Percentiles rank a stretch among this genome's conserved stretches.
phyloP scores from a whole-genome alignment of 2,888 invertebrate genomes.

The Apeira syringaria region DNA sequence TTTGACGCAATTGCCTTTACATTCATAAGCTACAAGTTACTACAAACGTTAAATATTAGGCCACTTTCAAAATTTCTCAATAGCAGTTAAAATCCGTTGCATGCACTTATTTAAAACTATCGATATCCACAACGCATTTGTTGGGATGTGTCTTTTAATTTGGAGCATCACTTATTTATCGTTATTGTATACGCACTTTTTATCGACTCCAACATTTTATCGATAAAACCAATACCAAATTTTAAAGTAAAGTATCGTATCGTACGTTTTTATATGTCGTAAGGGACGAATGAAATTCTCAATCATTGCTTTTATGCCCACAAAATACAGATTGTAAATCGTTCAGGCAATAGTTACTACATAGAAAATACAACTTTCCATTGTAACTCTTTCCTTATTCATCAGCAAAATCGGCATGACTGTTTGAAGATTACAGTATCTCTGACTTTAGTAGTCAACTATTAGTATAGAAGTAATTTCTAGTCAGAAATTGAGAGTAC shows the following conservation, averaged over 20 bases:
- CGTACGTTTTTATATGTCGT: background rate
- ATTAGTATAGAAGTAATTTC: background rate
- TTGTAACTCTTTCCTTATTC: background rate
- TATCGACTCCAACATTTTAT: background rate
- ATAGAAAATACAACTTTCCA: background rate
- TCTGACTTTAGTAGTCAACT: background rate
- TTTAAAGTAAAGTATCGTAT: background rate
- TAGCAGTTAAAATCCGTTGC: slow-evolving; percentile 11
- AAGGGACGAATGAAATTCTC: background rate
- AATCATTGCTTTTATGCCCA: background rate
- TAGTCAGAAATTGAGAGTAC: too few relatives aligned
- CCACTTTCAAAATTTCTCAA: slow-evolving; percentile 15
- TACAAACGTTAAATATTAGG: slow-evolving; percentile 12
- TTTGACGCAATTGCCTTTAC: background rate
- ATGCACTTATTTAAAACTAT: slow-evolving; percentile 4
- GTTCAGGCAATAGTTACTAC: background rate
- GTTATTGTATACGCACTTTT: too few relatives aligned
- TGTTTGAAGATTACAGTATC: background rate
- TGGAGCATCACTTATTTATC: too few relatives aligned
- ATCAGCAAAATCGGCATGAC: too few relatives aligned
- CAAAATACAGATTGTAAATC: background rate
- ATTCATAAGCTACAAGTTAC: slow-evolving; percentile 11
- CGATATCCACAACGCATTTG: background rate
- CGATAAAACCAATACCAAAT: background rate
- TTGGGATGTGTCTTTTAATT: background rate